Evolutionary conservation across 2,888 invertebrate genomes (phyloP).

Genomic region (Lasius fuliginosus): DNA sequence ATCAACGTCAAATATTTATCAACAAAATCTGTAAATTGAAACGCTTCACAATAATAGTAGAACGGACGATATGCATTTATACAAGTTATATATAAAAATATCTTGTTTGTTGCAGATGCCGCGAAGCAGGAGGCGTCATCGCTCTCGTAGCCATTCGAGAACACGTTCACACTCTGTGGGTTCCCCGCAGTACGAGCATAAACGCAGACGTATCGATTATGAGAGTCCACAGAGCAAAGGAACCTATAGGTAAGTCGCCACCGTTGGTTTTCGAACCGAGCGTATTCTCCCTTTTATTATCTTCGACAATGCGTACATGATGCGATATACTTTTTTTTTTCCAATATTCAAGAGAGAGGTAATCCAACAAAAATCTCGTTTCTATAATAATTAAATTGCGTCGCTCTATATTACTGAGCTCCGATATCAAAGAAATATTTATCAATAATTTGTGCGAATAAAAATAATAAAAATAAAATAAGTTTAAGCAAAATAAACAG

Average conservation of each 20-base stretch:
- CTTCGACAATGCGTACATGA: background rate
- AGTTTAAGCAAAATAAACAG: background rate
- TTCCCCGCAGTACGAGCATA: conserved; percentile 89
- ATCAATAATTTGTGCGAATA: background rate
- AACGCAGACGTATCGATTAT: conserved; percentile 91
- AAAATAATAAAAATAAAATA: background rate
- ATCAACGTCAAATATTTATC: background rate
- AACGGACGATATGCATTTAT: background rate
- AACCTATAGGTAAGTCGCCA: conserved; percentile 89
- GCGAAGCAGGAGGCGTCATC: conserved; percentile 93
- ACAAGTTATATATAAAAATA: background rate
- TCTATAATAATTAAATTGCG: background rate
- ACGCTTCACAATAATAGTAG: background rate
- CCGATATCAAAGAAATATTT: background rate
- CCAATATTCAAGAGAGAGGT: background rate
- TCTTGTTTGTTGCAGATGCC: conserved; percentile 90
- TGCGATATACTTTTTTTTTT: background rate
- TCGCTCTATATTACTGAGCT: background rate
- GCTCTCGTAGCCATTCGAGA: conserved; percentile 89
- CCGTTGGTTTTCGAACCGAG: conserved; percentile 12
- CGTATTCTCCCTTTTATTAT: background rate
- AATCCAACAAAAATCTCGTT: background rate
- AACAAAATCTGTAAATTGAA: background rate
- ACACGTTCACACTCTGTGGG: conserved; percentile 84
- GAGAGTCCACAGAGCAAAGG: conserved; percentile 88